Evolutionary conservation across 2,888 invertebrate genomes (phyloP), one percentile per base, ranked within the genome.

Genomic region (Helleia helle): DNA sequence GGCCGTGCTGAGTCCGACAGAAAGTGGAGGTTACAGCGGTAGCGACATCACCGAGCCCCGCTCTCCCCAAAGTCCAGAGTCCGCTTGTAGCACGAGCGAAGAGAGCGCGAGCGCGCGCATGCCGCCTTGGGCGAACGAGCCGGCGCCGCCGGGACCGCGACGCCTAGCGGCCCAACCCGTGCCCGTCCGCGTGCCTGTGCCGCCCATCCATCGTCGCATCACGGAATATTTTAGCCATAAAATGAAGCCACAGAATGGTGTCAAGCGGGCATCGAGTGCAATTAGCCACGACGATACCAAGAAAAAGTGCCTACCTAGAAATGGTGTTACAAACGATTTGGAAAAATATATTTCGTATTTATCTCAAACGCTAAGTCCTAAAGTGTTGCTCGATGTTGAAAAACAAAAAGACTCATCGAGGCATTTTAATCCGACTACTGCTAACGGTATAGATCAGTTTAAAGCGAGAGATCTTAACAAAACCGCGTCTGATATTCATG

Each of bases 1-100:
- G 65, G 94, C 92, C 67, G 90, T 91, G 66, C 80, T 91, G 68
- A 92, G 92, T 81, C 90, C 91, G 63, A 88, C 91, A 47, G 92
- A 92, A 58, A 92, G 90, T 51, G 87, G 90, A 60, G 90, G 88
- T 60, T 86, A 70, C 87, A 87, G 87, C 59, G 81, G 88, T 58
- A 94, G 93, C 79, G 94, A 94, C 83, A 92, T 93, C 74, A 93
- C 93, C 57, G 94, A 94, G 74, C 94, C 94, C 42, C 92, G 93
- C 51, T 94, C 94, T 44, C 94, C 94, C 56, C 92, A 90, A 77
- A 93, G 92, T 74, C 90, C 91, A 53, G 85, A 87, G 61, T 87
- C 88, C 51, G 70, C 72, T 62, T 71, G 81, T 69, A 74, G 88
- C 73, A 77, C 86, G 60, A 85, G 86, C 65, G 89, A 88, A 52